These are phyloP conservation scores for Agrypnia vestita DNA, from an alignment of 1,140 invertebrate genomes.

Conservation along the genomic window DNA sequence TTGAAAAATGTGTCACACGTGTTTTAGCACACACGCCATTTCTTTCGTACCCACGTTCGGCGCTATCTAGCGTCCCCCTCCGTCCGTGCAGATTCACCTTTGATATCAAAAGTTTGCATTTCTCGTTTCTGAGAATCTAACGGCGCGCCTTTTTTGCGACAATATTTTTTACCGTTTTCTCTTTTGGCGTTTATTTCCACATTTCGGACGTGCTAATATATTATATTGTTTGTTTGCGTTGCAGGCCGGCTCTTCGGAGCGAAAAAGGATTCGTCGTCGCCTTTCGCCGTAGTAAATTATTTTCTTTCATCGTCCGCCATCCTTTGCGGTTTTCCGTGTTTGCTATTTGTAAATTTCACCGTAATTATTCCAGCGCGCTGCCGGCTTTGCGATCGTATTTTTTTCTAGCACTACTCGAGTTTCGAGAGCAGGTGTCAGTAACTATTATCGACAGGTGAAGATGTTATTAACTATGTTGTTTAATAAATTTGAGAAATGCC, in stretches of 20 bases:
- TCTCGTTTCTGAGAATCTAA: constrained; percentile 29
- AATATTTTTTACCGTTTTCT: constrained; percentile 37
- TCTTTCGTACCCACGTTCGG: background rate
- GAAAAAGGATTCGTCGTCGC: constrained; percentile 32
- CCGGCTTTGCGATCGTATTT: background rate
- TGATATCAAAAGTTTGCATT: constrained; percentile 33
- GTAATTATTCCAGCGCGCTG: background rate
- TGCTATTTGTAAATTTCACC: constrained; percentile 9
- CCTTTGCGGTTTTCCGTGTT: constrained; percentile 19
- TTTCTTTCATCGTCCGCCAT: background rate
- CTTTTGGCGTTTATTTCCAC: constrained; percentile 15
- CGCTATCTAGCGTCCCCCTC: background rate
- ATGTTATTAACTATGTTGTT: too few relatives aligned
- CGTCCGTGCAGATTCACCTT: constrained; percentile 24
- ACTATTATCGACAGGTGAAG: too few relatives aligned
- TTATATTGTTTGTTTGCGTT: constrained; percentile 17
- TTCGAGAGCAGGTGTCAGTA: too few relatives aligned
- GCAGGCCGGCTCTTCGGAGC: background rate
- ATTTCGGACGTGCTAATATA: constrained; percentile 26
- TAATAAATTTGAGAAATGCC: too few relatives aligned
- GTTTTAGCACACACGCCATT: constrained; percentile 14
- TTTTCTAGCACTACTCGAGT: too few relatives aligned
- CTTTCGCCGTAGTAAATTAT: constrained; percentile 18
- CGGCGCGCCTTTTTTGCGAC: constrained; percentile 33
- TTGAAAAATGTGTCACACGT: constrained; percentile 8